Evolutionary conservation across 2,797 vertebrate genomes (phyloP).

Genomic region (Pempheris klunzingeri): DNA sequence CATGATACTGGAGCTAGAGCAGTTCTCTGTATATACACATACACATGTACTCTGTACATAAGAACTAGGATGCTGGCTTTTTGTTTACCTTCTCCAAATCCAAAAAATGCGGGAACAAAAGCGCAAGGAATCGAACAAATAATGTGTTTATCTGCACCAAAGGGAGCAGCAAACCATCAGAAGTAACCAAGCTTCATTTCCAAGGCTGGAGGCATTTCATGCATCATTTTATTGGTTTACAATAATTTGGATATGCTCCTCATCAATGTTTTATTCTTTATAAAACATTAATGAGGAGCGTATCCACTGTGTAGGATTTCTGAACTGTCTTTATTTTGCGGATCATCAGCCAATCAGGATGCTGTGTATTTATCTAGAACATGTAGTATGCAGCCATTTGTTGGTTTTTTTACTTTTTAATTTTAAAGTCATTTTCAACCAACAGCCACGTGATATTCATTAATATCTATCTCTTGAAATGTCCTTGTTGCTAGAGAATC

Average conservation of each 20-base stretch:
- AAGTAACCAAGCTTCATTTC: background rate
- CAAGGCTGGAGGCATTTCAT: background rate
- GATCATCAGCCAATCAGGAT: too few species aligned
- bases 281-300: too few species aligned
- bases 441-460: background rate
- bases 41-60: too few species aligned
- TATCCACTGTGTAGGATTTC: too few species aligned
- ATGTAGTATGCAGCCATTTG: too few species aligned
- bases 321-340: too few species aligned
- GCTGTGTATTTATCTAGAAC: too few species aligned
- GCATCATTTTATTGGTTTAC: background rate
- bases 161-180: background rate
- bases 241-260: too few species aligned
- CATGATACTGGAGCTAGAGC: background rate
- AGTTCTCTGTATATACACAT: background rate
- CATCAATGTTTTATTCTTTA: too few species aligned
- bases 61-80: background rate
- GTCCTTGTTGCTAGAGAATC: background rate
- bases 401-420: too few species aligned
- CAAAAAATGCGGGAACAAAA: background rate
- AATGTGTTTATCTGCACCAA: background rate
- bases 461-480: background rate
- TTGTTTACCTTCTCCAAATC: too few species aligned
- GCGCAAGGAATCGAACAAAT: background rate
- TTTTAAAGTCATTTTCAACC: too few species aligned